phyloP scores from a whole-genome alignment of 2,888 invertebrate species.

The Rhingia rostrata region DNA sequence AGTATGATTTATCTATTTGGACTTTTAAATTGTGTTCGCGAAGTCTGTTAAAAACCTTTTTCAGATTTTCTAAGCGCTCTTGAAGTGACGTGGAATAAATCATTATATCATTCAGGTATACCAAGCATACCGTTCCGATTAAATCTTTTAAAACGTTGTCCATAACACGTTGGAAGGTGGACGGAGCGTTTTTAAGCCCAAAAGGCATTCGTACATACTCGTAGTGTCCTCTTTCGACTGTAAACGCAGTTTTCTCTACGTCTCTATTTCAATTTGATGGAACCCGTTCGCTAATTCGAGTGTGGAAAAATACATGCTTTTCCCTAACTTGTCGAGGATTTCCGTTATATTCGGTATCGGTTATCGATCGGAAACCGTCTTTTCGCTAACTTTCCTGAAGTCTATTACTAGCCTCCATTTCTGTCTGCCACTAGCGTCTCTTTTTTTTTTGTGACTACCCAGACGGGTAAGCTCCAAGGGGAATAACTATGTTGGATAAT shows the following conservation, averaged over 20 bases:
- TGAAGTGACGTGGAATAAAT: no score
- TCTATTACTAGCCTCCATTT: constrained; percentile 38
- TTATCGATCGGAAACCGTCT: no score
- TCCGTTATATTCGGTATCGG: no score
- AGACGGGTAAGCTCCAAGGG: constrained; percentile 14
- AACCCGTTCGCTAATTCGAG: constrained; percentile 24
- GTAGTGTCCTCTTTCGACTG: constrained; percentile 46
- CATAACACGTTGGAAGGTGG: constrained; percentile 17
- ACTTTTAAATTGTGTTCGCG: background rate
- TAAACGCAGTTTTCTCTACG: constrained; percentile 68
- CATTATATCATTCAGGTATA: constrained; percentile 27
- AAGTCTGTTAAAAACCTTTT: no score
- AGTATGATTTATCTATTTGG: background rate
- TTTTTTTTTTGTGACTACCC: constrained; percentile 33
- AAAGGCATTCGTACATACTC: constrained; percentile 51
- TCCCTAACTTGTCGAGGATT: constrained; percentile 15
- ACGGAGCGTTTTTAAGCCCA: constrained; percentile 24
- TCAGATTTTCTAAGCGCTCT: no score
- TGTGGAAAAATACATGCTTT: constrained; percentile 23
- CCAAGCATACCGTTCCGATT: constrained; percentile 3
- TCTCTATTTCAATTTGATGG: constrained; percentile 14
- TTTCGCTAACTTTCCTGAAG: no score
- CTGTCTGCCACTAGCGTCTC: constrained; percentile 5
- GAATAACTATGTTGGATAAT: constrained; percentile 40
- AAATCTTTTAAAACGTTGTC: constrained; percentile 6